Conservation (phyloP, 1,140 invertebrate species). For the Acromyrmex heyeri region DNA sequence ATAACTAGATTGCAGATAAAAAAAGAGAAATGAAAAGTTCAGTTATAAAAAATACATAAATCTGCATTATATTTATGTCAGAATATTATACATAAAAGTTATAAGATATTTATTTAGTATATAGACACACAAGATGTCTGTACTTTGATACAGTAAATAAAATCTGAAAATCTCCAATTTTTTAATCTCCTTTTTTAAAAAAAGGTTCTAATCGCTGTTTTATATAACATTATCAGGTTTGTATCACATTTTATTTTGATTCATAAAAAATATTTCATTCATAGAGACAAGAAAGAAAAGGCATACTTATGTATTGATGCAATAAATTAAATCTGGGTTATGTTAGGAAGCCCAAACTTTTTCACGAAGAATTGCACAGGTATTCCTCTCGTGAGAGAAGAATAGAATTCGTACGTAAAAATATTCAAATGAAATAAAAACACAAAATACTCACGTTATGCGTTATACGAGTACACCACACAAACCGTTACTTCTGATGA, state of each 20-base stretch:
- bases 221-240: neutral
- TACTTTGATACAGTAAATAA: neutral
- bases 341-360: neutral
- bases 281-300: neutral
- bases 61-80: neutral
- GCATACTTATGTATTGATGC: neutral
- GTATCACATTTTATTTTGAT: neutral
- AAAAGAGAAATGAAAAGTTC: neutral
- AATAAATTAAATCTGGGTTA: conserved; percentile 40
- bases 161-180: neutral
- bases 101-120: neutral
- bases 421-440: neutral
- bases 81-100: neutral
- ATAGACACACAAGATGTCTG: neutral
- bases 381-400: neutral
- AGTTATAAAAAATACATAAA: neutral
- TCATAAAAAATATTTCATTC: neutral
- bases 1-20: neutral
- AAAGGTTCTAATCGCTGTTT: neutral
- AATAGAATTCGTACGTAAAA: neutral
- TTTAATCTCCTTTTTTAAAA: neutral
- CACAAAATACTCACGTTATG: conserved; percentile 54
- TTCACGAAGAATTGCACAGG: neutral
- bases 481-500: conserved; percentile 42
- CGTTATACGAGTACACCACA: neutral